Base-by-base conservation (phyloP, 1,140 invertebrate genomes). In the Sipha flava region DNA sequence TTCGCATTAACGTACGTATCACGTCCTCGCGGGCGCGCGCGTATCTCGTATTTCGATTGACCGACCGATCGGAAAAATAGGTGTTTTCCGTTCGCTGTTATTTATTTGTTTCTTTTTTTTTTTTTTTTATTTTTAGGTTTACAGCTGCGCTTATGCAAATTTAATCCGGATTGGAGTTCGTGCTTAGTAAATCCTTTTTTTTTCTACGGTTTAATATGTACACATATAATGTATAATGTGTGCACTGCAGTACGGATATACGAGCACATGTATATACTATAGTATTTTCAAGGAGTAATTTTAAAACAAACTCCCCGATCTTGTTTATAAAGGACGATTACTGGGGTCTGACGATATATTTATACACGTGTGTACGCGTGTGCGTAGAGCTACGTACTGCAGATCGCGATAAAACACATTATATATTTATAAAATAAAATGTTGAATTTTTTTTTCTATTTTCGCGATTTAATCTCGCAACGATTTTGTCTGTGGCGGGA, bases 91-190 rank as follows among this genome's bases (percentile, higher is more conserved):
- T 0, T 10, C 7, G 31, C n/a, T n/a, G n/a, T n/a, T n/a, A n/a
- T n/a, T n/a, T n/a, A 14, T 23, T 31, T 16, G 16, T 37, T 2
- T 64, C 16, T 34, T 18, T 62, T 16, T 37, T 18, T 10, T 7
- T 6, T 5, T 16, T 7, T 64, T 66, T 37, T n/a, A n/a, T n/a
- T 4, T 21, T 40, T 66, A 10, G 34, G 62, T 66, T 66, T 40
- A 66, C 34, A 40, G 34, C 62, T 18, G 34, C 62, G 62, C 62
- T 66, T 66, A 66, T 66, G 62, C 62, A 66, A 66, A 66, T 66
- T 40, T 23, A 66, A 66, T 66, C 62, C 5, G 62, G n/a, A 64
- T 5, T 4, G 31, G 31, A 66, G 9, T 64, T 34, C 18, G 59
- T 34, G 59, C 14, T 34, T n/a, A 23, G 62, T 40, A 66, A 66